Evolutionary conservation across 2,113 vertebrate species (phyloP), one percentile per base, ranked within the genome.

Genomic region (Cebus imitator): DNA sequence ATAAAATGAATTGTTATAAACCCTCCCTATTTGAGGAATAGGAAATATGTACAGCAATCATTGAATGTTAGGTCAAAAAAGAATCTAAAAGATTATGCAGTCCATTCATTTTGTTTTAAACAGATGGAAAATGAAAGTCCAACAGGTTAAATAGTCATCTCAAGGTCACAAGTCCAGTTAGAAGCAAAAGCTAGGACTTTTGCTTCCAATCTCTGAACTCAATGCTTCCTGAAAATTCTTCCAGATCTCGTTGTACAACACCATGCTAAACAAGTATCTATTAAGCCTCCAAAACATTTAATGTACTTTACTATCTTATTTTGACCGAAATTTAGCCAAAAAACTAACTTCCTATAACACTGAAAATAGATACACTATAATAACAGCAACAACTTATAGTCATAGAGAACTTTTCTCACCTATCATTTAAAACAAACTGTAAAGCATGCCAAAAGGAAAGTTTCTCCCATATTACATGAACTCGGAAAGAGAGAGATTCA

Each of bases 311-410:
- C 35, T 80, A 85, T 55, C 27, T 81, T 43, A 79, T 48, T 93
- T 91, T 58, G 93, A 16, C 27, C 32, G 6, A 88, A 96, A 91
- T 27, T 61, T 73, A 84, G 72, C 76, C 13, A 87, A 92, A 94
- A 87, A 94, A 85, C 55, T 88, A 93, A 84, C n/a, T 85, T 95
- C 58, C 43, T 72, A 35, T 50, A 92, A 96, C 35, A 78, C 2
- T 89, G 48, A 48, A 87, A 85, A 92, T 14, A 94, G 43, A 89
- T n/a, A 66, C 16, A 79, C 9, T 55, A 25, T 89, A 97, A 94
- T 70, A 21, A 93, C 20, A 73, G 8, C 35, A 55, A 78, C 32
- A 86, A 40, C 43, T 37, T 64, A 57, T 1, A 81, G 23, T 89
- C 18, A 55, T 12, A 52, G 12, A 81, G 23, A 81, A 32, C 8